Evolutionary conservation across 2,113 vertebrate genomes (phyloP), one percentile per base, ranked within the genome.

Genomic region (Ciconia stormi): DNA sequence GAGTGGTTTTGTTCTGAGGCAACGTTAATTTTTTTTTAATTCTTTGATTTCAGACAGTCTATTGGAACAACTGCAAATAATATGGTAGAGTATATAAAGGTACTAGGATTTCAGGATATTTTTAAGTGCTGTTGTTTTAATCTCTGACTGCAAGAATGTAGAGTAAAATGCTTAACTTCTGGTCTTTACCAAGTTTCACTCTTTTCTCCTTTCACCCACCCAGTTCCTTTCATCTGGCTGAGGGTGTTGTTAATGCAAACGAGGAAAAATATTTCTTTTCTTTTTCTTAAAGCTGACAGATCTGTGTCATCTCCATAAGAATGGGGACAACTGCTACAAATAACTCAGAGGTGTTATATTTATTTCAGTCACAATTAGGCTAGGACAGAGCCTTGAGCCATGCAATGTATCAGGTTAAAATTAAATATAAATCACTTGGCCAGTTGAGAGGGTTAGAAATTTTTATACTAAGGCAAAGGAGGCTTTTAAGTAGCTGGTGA

Each of bases 301-400:
- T 89, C 89, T 86, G 78, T 90, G 67, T 82, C 44, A 17, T 74
- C 46, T 52, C 22, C 10, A 2, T 69, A 85, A 87, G 73, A 96
- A 95, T 42, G 62, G 49, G 96, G 84, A 85, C 83, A 87, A 77
- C 25, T 86, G 72, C 94, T 94, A 22, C 89, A 86, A 91, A 94
- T 95, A 94, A 82, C 86, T 92, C 25, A 2, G 49, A 87, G 78
- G 59, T 72, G 61, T 87, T 87, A 55, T 19, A 20, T 90, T 90
- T 90, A 76, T 93, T 95, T 90, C 70, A 85, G 49, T n/a, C 42
- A 52, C 83, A 94, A 67, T 82, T 95, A 88, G 94, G 74, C 80
- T 96, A 84, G 93, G 82, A 90, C 79, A 92, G 71, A 92, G 85
- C 92, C 95, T 90, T 94, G 55, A 94, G 93, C 94, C 63, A 50